Evolutionary conservation across 2,113 vertebrate genomes (phyloP).

Genomic region (Mustela nigripes): DNA sequence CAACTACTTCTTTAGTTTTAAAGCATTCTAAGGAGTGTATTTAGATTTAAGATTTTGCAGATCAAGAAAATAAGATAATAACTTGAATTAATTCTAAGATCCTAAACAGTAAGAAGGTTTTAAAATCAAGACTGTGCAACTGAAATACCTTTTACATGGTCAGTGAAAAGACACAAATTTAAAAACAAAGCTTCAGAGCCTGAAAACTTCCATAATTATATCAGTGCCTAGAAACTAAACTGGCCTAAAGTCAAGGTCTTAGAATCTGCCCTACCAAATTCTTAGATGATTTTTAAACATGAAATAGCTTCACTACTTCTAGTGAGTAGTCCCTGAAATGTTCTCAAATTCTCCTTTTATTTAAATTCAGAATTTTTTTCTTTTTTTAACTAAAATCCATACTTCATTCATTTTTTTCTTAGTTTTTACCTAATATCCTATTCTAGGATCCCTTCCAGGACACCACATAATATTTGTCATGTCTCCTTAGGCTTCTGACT

Average conservation of each 20-base stretch:
- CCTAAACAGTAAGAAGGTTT: constrained; percentile 25
- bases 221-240: not conserved
- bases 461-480: not conserved
- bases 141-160: not conserved
- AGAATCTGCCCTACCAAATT: not conserved
- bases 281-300: constrained; percentile 1
- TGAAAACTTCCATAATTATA: not conserved
- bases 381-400: not conserved
- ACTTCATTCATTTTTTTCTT: not conserved
- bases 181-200: constrained; percentile 34
- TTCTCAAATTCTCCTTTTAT: constrained; percentile 41
- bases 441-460: not conserved
- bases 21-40: constrained; percentile 22
- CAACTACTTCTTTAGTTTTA: not conserved
- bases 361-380: not conserved
- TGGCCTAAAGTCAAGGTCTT: not conserved
- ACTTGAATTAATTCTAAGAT: not conserved
- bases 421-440: not conserved
- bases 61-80: constrained; percentile 38
- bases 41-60: constrained; percentile 30
- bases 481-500: not conserved
- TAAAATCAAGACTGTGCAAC: constrained; percentile 15
- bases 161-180: not conserved
- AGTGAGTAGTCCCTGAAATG: not conserved
- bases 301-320: not conserved